Evolutionary conservation across 2,888 invertebrate species (phyloP).

Genomic region (Parnassius glacialis): DNA sequence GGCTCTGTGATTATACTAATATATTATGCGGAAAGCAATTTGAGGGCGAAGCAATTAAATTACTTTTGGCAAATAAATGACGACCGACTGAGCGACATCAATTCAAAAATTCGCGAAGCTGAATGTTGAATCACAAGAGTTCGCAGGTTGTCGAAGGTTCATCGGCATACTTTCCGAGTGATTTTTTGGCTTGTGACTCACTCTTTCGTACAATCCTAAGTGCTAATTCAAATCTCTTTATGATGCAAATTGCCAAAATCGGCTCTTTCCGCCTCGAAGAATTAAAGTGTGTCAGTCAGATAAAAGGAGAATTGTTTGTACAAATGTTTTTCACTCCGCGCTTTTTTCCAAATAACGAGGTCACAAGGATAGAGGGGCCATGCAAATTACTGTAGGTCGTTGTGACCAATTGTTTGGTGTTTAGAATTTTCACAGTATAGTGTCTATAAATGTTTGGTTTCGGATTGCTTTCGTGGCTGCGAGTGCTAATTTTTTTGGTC

Average conservation of each 20-base stretch:
- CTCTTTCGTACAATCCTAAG: constrained; percentile 19
- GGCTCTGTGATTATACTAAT: neutral
- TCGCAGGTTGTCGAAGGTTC: constrained; percentile 29
- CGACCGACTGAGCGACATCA: constrained; percentile 2
- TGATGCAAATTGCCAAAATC: constrained; percentile 43
- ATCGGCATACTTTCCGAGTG: constrained; percentile 36
- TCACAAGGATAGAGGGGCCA: constrained; percentile 29
- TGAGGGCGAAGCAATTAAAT: neutral
- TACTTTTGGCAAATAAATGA: constrained; percentile 6
- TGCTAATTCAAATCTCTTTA: constrained; percentile 41
- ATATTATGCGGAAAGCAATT: neutral
- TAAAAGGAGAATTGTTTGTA: constrained; percentile 35
- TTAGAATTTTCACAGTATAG: constrained; percentile 4
- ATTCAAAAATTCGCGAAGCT: constrained; percentile 8
- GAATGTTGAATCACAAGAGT: constrained; percentile 15
- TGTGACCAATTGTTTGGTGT: neutral
- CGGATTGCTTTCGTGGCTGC: neutral
- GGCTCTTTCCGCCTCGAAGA: constrained; percentile 34
- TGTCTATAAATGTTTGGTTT: constrained; percentile 2
- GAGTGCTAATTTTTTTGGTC: neutral
- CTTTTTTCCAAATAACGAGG: constrained; percentile 33
- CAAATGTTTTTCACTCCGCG: constrained; percentile 25
- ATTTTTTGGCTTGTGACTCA: constrained; percentile 34
- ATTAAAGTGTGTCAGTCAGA: constrained; percentile 42
- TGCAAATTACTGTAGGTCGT: constrained; percentile 13